A percentile compares a stretch with the other conserved stretches of the same genome.
Evolutionary conservation across 1,140 invertebrate genomes (phyloP).

Genomic region (Euura lappo): DNA sequence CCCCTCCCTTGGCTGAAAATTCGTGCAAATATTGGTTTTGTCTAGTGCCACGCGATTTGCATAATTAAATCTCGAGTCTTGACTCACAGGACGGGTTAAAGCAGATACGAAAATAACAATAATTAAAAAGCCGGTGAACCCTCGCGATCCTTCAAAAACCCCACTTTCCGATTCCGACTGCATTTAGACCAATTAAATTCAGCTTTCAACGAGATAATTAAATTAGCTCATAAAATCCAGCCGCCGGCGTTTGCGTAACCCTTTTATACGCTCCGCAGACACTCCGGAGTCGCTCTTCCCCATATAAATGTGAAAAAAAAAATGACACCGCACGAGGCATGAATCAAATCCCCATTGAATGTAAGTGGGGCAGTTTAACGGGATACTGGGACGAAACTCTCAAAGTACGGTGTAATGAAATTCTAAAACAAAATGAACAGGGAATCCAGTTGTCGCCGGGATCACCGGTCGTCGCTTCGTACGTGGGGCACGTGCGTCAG

Average conservation of each 20-base stretch:
- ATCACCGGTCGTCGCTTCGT: not conserved
- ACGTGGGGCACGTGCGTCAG: constrained; percentile 4
- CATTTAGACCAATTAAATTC: not conserved
- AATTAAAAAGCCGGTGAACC: not conserved
- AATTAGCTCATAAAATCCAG: not conserved
- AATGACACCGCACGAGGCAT: too few relatives aligned
- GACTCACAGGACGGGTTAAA: not conserved
- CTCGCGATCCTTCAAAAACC: not conserved
- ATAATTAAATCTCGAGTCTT: constrained; percentile 1
- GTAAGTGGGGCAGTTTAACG: too few relatives aligned
- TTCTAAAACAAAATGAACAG: not conserved
- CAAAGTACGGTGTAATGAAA: too few relatives aligned
- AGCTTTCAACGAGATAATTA: not conserved
- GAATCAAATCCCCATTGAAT: too few relatives aligned
- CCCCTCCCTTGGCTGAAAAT: not conserved
- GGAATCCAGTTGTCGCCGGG: not conserved
- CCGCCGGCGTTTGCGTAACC: not conserved
- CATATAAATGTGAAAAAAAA: too few relatives aligned
- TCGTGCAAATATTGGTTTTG: constrained; percentile 2
- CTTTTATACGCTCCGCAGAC: too few relatives aligned
- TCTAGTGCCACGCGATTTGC: constrained; percentile 1
- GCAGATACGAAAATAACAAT: constrained; percentile 1
- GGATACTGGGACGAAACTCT: too few relatives aligned
- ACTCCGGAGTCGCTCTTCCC: too few relatives aligned
- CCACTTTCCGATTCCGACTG: not conserved